Percentiles rank a stretch among this genome's conserved stretches.
Conservation (phyloP, 2,888 invertebrate species). For the Drosophila mimetica region DNA sequence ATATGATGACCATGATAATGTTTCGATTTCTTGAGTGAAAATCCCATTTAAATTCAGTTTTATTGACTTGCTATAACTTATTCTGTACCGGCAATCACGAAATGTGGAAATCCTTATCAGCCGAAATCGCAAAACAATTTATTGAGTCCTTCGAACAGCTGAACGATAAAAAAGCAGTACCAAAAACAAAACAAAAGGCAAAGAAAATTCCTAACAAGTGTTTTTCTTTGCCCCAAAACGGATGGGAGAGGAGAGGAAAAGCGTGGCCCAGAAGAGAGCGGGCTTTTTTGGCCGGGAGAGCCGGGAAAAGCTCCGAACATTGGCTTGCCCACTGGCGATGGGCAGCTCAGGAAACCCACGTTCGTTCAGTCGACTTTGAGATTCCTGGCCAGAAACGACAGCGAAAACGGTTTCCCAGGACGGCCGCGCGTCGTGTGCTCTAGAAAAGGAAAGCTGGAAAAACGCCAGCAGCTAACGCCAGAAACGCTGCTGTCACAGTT, state of each 20-base stretch:
- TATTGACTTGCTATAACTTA: slow-evolving; percentile 22
- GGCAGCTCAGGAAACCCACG: slow-evolving; percentile 23
- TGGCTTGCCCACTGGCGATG: slow-evolving; percentile 22
- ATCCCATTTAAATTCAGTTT: slow-evolving; percentile 3
- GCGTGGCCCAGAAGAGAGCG: slow-evolving; percentile 25
- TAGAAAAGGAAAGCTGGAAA: slow-evolving; percentile 58
- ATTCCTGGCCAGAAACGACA: slow-evolving; percentile 67
- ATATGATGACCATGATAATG: not conserved
- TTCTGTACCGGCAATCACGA: slow-evolving; percentile 19
- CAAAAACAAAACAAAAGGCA: slow-evolving; percentile 20
- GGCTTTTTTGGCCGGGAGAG: slow-evolving; percentile 26
- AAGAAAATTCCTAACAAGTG: slow-evolving; percentile 74
- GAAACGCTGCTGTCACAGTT: slow-evolving; percentile 48
- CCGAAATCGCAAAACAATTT: slow-evolving; percentile 54
- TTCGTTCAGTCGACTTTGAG: slow-evolving; percentile 54
- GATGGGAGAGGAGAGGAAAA: slow-evolving; percentile 28
- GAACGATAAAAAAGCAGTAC: slow-evolving; percentile 39
- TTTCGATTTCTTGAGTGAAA: slow-evolving; percentile 1
- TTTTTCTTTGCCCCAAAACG: slow-evolving; percentile 50
- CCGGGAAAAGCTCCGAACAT: slow-evolving; percentile 39
- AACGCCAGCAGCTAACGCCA: slow-evolving; percentile 65
- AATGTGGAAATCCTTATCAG: slow-evolving; percentile 44
- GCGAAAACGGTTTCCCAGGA: slow-evolving; percentile 17
- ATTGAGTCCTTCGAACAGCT: slow-evolving; percentile 37
- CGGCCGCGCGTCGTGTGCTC: slow-evolving; percentile 50